Evolutionary conservation across 1,140 invertebrate species (phyloP), one percentile per base, ranked within the genome.

Genomic region (Phocides pigmalion): DNA sequence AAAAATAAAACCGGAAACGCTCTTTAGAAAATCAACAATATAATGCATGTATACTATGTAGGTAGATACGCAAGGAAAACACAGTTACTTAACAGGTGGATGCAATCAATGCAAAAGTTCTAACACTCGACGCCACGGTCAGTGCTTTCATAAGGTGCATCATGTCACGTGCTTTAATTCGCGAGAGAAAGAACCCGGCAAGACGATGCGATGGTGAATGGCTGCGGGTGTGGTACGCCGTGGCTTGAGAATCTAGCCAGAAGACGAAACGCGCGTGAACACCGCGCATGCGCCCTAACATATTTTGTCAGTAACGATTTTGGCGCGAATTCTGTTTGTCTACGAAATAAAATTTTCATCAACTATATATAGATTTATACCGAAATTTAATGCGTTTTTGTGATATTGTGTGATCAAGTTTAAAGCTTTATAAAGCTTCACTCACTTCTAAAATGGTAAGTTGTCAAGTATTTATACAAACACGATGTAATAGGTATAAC

Each of bases 111-210:
- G 47, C 68, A 66, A 68, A 70, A 76, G 70, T 68, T 67, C 66
- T 51, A 63, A 72, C 65, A 41, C 62, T 78, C 69, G 16, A 59
- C 54, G 42, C 76, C 79, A 82, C 81, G 77, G 78, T 68, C 76
- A 70, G 69, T 79, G 72, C 86, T 87, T 87, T 87, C 86, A 82
- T 85, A 80, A 82, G 72, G 69, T 72, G 72, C 76, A 87, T 88
- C 80, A 82, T 80, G 84, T 85, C 79, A 84, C 81, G 84, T 85
- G 81, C 76, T 65, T 80, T 70, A 69, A 61, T 71, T 72, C 71
- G 74, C 71, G 50, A 66, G 73, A 87, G 87, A 87, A 86, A 85
- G 84, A 87, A 66, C 66, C 73, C 54, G 17, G 56, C 68, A 49
- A 69, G 66, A 51, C 49, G 49, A 59, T 47, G 62, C 62, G 69